phyloP scores from a whole-genome alignment of 2,797 vertebrate species.

The Pitangus sulphuratus region DNA sequence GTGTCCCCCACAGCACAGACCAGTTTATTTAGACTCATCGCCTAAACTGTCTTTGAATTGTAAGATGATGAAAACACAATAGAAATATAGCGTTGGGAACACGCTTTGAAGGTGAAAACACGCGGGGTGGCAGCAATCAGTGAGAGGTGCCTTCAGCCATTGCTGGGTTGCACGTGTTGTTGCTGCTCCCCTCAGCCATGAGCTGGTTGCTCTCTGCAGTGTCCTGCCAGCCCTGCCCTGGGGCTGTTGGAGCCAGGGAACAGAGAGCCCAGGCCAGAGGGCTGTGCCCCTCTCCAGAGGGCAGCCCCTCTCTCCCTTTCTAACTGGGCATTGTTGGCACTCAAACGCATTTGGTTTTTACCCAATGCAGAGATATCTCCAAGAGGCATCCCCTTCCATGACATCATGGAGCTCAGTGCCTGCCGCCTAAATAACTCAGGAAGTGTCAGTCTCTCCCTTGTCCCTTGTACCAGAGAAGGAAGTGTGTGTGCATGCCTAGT shows the following conservation, averaged over 20 bases:
- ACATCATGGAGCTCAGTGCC: not conserved
- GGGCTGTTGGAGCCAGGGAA: not conserved
- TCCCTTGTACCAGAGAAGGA: not conserved
- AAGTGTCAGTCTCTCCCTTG: not conserved
- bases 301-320: not conserved
- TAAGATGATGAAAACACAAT: not conserved
- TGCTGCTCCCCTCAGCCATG: not conserved
- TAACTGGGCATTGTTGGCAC: not conserved
- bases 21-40: not conserved
- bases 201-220: not conserved
- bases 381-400: not conserved
- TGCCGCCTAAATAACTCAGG: not conserved
- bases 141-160: not conserved
- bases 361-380: not conserved
- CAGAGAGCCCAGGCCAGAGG: not conserved
- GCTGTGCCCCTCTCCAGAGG: not conserved
- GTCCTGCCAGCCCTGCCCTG: not conserved
- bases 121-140: not conserved
- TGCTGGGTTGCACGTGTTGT: not conserved
- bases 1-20: not conserved
- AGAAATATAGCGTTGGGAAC: not conserved
- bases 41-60: not conserved
- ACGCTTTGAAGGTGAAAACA: not conserved
- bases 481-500: not conserved
- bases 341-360: not conserved